phyloP scores from a whole-genome alignment of 2,113 vertebrate genomes.

The Poeciliopsis turrubarensis region DNA sequence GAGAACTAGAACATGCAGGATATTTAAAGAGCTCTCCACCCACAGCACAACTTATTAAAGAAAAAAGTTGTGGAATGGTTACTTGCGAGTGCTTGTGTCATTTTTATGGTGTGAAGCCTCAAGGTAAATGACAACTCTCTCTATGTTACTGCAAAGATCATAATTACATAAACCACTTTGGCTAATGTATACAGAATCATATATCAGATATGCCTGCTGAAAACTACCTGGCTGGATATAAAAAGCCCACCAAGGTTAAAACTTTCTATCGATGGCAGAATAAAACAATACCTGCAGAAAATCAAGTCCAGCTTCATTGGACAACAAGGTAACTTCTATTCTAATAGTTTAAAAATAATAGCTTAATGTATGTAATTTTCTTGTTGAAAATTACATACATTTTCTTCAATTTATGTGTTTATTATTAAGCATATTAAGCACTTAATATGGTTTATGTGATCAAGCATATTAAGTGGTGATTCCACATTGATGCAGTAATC shows the following conservation, averaged over 20 bases:
- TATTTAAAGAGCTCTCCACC: background rate
- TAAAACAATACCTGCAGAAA: background rate
- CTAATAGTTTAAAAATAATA: background rate
- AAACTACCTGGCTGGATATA: background rate
- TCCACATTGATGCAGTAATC: background rate
- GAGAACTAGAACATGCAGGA: background rate
- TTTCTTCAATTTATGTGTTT: too few species aligned
- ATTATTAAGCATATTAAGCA: too few species aligned
- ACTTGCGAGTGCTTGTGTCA: background rate
- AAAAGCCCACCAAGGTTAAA: background rate
- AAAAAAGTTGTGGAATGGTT: background rate
- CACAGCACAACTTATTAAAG: background rate
- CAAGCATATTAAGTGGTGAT: background rate
- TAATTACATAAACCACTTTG: background rate
- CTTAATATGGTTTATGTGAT: too few species aligned
- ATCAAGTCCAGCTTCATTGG: background rate
- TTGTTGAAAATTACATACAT: background rate
- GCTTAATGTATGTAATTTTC: background rate
- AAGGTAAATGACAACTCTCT: background rate
- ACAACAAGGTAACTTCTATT: background rate
- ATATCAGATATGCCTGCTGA: background rate
- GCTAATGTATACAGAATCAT: background rate
- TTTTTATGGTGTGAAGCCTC: background rate
- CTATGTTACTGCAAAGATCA: background rate
- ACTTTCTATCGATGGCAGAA: background rate